These are phyloP conservation scores for Lottia scabra DNA, from an alignment of 2,888 invertebrate genomes.

Conservation along the genomic window DNA sequence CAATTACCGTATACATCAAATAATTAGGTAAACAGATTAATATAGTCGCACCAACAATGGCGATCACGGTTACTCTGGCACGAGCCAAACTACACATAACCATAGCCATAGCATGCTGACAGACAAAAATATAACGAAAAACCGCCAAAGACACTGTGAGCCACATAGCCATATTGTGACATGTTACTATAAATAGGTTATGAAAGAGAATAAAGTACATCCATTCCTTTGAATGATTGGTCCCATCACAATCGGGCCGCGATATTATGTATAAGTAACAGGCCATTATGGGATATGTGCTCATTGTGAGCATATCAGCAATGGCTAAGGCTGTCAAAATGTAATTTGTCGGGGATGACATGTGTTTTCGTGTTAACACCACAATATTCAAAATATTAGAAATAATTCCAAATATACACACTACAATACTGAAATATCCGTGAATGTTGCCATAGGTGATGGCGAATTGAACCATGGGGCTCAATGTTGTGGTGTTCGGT, in stretches of 20 bases:
- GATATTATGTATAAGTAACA: slow-evolving; percentile 58
- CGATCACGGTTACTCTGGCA: slow-evolving; percentile 59
- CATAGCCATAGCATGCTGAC: slow-evolving; percentile 63
- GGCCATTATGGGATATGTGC: slow-evolving; percentile 82
- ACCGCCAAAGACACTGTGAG: slow-evolving; percentile 92
- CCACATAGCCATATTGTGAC: slow-evolving; percentile 92
- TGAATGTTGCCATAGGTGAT: slow-evolving; percentile 73
- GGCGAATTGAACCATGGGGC: slow-evolving; percentile 44
- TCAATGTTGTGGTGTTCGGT: not conserved
- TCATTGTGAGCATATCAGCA: slow-evolving; percentile 89
- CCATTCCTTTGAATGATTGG: slow-evolving; percentile 60
- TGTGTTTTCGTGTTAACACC: slow-evolving; percentile 85
- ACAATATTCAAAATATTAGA: slow-evolving; percentile 93
- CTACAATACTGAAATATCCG: slow-evolving; percentile 86
- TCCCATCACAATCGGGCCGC: slow-evolving; percentile 32
- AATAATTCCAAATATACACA: slow-evolving; percentile 90
- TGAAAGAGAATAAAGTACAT: slow-evolving; percentile 63
- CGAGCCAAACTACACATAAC: slow-evolving; percentile 61
- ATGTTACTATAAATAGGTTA: slow-evolving; percentile 63
- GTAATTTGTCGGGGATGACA: slow-evolving; percentile 90
- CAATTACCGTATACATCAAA: slow-evolving; percentile 54
- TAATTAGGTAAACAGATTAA: slow-evolving; percentile 65
- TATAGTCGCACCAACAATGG: slow-evolving; percentile 56
- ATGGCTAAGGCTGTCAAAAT: slow-evolving; percentile 88
- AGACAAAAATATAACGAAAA: slow-evolving; percentile 81